Base-by-base conservation (phyloP, 2,797 vertebrate genomes). In the Chrysocyon brachyurus region DNA sequence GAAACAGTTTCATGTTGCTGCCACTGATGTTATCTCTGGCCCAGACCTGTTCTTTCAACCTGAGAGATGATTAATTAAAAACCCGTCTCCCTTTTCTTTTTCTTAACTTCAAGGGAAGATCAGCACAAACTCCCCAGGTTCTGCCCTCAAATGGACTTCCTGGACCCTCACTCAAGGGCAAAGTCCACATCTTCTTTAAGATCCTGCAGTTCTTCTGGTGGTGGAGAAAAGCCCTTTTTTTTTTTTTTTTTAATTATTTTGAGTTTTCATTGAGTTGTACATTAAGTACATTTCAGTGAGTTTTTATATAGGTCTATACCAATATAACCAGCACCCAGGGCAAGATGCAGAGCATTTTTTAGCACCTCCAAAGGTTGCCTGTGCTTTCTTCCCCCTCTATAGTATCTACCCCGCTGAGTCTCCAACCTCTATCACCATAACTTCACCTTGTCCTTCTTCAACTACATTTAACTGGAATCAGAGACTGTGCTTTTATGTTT, bases 11-110 rank as follows among this genome's bases (percentile, higher is more conserved):
- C 90, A 36, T 70, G 77, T 28, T 61, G 54, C 49, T 87, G 78
- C 57, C 56, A 49, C 56, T 91, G 97, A 98, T 97, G 96, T 96
- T 97, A 96, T 98, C 97, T 75, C 68, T 64, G 49, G 49, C 56
- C 70, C 17, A 56, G 86, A 61, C 86, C 87, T 94, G 56, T 73
- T 91, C 68, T 66, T 6, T 33, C 96, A 97, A 78, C 90, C 73
- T 89, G 70, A 81, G 56, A 95, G 77, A 73, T 96, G 86, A 95
- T 96, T 91, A 72, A 73, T 40, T 59, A 33, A 93, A 94, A 86
- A 77, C 90, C 22, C 95, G 70, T 91, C 64, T 94, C 91, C 83
- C 19, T 94, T 85, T 88, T 63, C 61, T 95, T 79, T 93, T 56
- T 63, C 63, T 95, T 91, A 79, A 72, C 83, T 96, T 97, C 88